Conservation (phyloP, 2,888 invertebrate genomes). For the Gerosis bhagava region DNA sequence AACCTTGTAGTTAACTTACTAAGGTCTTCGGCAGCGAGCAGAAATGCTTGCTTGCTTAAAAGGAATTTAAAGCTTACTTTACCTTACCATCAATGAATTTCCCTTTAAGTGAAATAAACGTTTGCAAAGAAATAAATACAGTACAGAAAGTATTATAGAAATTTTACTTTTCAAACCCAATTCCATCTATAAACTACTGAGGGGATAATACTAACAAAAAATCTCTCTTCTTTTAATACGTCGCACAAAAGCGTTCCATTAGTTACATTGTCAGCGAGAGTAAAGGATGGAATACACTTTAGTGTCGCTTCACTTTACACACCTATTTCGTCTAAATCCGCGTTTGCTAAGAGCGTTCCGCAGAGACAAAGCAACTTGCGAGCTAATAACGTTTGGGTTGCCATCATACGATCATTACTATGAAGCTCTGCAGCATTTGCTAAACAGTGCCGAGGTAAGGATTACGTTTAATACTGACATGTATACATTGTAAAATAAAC, state of each 20-base stretch:
- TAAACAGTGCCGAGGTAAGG: slow-evolving; percentile 18
- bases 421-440: slow-evolving; percentile 10
- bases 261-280: slow-evolving; percentile 3
- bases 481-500: slow-evolving; percentile 34
- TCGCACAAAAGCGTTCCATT: no score
- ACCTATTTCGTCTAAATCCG: slow-evolving; percentile 28
- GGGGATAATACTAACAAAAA: no score
- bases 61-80: no score
- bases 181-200: no score
- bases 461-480: slow-evolving; percentile 32
- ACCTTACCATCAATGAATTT: no score
- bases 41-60: no score
- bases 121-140: no score
- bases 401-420: slow-evolving; percentile 29
- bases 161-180: no score
- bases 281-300: slow-evolving; percentile 18
- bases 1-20: slow-evolving; percentile 2
- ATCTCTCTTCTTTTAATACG: no score
- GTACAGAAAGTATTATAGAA: no score
- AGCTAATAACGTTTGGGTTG: slow-evolving; percentile 28
- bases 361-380: slow-evolving; percentile 25
- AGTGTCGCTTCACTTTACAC: slow-evolving; percentile 14
- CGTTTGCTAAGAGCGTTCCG: slow-evolving; percentile 27
- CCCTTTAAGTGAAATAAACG: no score
- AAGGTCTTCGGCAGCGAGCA: neutral